Percentiles rank a stretch among this genome's conserved stretches.
These are phyloP conservation scores for Melanogrammus aeglefinus DNA, from an alignment of 2,797 vertebrate genomes.

Conservation along the genomic window DNA sequence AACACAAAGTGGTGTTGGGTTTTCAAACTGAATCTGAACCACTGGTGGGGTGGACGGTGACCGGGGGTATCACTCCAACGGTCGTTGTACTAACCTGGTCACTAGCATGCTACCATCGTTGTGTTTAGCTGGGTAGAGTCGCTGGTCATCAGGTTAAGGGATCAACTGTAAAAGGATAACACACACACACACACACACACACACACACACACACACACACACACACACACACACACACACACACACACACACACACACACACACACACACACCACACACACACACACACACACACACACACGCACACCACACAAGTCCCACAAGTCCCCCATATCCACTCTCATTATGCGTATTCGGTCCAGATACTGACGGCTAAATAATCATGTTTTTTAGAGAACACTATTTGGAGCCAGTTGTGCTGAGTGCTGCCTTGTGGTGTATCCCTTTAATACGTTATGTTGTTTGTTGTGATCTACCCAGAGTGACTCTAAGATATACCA, in stretches of 20 bases:
- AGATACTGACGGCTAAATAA: too few species aligned
- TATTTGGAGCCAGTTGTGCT: too few species aligned
- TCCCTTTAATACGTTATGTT: constrained; percentile 9
- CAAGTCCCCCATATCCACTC: too few species aligned
- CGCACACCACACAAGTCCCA: too few species aligned
- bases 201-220: too few species aligned
- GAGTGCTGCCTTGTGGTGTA: neutral
- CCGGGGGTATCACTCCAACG: neutral
- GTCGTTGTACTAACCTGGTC: constrained; percentile 3
- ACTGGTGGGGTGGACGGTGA: neutral
- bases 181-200: too few species aligned
- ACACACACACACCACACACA: too few species aligned
- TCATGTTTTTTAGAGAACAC: too few species aligned
- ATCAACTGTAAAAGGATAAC: constrained; percentile 43
- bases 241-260: too few species aligned
- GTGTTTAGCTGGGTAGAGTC: constrained; percentile 15
- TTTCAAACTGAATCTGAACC: neutral
- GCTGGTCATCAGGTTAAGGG: constrained; percentile 23
- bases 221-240: too few species aligned
- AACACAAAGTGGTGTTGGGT: neutral
- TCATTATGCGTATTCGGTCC: too few species aligned
- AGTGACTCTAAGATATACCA: constrained; percentile 43
- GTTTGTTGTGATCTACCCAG: constrained; percentile 39
- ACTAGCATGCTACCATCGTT: neutral
- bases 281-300: too few species aligned